Evolutionary conservation across 2,797 vertebrate species (phyloP).

Genomic region (Poecile montanus): DNA sequence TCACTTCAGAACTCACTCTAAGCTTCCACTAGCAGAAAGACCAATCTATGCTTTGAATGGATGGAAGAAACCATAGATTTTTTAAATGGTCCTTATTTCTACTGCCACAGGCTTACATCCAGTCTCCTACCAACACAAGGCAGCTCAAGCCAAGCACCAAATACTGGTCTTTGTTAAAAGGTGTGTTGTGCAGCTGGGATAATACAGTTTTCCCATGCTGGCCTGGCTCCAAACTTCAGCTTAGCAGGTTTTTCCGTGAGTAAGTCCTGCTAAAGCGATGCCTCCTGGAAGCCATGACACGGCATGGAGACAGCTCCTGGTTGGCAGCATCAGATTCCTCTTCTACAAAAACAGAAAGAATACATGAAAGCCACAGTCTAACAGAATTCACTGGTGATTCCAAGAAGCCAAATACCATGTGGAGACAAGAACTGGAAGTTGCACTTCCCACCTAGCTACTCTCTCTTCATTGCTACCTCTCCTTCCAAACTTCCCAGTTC

Average conservation of each 20-base stretch:
- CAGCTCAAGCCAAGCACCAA: not conserved
- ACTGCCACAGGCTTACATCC: not conserved
- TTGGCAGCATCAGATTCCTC: constrained; percentile 25
- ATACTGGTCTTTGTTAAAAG: not conserved
- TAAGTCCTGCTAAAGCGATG: constrained; percentile 75
- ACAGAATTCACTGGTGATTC: not conserved
- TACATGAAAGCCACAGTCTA: not conserved
- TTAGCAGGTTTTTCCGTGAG: constrained; percentile 88
- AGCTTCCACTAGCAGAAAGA: not conserved
- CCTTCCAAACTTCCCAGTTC: not conserved
- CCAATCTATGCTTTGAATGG: not conserved
- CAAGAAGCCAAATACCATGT: not conserved
- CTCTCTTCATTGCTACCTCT: not conserved
- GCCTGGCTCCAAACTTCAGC: constrained; percentile 32
- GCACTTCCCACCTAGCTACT: not conserved
- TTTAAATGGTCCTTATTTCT: not conserved
- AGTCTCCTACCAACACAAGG: not conserved
- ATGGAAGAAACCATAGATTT: not conserved
- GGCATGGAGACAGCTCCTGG: constrained; percentile 80
- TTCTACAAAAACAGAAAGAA: constrained; percentile 33
- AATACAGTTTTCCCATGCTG: not conserved
- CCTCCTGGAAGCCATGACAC: constrained; percentile 38
- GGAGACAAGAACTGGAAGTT: not conserved
- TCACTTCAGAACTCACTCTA: not conserved
- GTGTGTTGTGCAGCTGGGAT: not conserved